phyloP scores from a whole-genome alignment of 2,113 vertebrate species.

The Natator depressus region DNA sequence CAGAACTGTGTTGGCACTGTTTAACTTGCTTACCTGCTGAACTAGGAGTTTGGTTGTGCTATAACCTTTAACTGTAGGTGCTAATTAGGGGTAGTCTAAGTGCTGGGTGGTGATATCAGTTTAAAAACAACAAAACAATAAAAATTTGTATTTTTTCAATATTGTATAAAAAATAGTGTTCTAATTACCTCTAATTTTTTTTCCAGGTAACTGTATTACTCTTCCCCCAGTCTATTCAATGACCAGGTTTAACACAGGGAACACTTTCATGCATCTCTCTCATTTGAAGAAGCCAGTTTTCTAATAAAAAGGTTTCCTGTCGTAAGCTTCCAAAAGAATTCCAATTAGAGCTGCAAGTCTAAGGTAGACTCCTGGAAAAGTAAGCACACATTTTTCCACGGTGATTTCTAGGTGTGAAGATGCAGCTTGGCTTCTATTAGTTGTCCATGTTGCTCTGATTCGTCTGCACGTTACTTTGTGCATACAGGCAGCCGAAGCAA shows the following conservation, averaged over 20 bases:
- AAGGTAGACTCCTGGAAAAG: neutral
- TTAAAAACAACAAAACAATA: conserved; percentile 73
- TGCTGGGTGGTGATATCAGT: conserved; percentile 84
- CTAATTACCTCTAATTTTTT: conserved; percentile 64
- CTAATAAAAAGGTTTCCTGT: neutral
- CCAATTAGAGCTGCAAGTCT: rapidly evolving
- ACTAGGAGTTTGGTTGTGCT: conserved; percentile 86
- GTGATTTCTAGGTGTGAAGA: neutral
- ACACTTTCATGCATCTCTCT: neutral
- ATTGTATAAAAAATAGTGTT: conserved; percentile 77
- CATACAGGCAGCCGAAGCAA: neutral
- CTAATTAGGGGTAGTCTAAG: conserved; percentile 84
- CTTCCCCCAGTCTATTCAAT: neutral
- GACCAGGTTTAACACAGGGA: neutral
- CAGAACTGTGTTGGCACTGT: conserved; percentile 72
- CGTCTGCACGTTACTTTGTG: neutral
- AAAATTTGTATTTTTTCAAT: conserved; percentile 86
- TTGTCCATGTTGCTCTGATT: rapidly evolving
- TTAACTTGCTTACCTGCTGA: conserved; percentile 74
- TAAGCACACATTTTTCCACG: rapidly evolving
- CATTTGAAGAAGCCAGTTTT: neutral
- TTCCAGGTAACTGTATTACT: conserved; percentile 26
- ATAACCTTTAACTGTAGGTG: conserved; percentile 83
- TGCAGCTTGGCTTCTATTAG: neutral
- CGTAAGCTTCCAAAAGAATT: neutral